Evolutionary conservation across 1,140 invertebrate species (phyloP).

Genomic region (Psilanteris sp.): DNA sequence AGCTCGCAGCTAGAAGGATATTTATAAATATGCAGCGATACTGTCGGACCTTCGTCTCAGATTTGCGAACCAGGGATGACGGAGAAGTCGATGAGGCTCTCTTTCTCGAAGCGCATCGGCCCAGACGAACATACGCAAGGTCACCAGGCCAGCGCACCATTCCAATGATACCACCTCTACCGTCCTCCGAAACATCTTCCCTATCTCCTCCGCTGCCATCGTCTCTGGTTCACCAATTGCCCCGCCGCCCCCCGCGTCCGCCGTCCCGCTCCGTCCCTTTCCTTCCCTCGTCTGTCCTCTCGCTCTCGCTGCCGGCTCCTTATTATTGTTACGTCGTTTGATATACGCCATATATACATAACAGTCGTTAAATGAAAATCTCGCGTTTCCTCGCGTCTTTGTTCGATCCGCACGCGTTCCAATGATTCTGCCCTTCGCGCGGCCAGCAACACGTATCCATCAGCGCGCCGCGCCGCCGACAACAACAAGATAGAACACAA

Average conservation of each 20-base stretch:
- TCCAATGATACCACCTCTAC: constrained; percentile 73
- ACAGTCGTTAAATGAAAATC: constrained; percentile 58
- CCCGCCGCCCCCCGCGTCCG: neutral
- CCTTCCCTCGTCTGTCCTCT: no score
- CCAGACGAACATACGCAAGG: constrained; percentile 76
- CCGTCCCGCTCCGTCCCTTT: no score
- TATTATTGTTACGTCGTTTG: constrained; percentile 53
- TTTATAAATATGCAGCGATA: constrained; percentile 72
- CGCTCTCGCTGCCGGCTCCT: constrained; percentile 11
- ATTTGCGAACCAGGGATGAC: constrained; percentile 64
- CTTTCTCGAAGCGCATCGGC: constrained; percentile 68
- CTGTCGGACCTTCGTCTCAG: constrained; percentile 69
- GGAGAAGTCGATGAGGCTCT: constrained; percentile 61
- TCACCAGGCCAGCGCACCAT: constrained; percentile 76
- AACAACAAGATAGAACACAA: no score
- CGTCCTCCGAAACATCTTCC: constrained; percentile 35
- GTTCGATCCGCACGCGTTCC: constrained; percentile 13
- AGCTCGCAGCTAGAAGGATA: constrained; percentile 63
- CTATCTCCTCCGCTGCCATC: constrained; percentile 28
- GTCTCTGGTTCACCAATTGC: constrained; percentile 4
- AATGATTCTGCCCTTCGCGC: constrained; percentile 42
- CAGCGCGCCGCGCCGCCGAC: no score
- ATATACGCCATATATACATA: constrained; percentile 51
- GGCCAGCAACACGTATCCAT: neutral
- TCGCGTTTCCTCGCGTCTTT: constrained; percentile 50